Base-by-base conservation (phyloP, 1,140 invertebrate species). In the Camponotus vicinus region DNA sequence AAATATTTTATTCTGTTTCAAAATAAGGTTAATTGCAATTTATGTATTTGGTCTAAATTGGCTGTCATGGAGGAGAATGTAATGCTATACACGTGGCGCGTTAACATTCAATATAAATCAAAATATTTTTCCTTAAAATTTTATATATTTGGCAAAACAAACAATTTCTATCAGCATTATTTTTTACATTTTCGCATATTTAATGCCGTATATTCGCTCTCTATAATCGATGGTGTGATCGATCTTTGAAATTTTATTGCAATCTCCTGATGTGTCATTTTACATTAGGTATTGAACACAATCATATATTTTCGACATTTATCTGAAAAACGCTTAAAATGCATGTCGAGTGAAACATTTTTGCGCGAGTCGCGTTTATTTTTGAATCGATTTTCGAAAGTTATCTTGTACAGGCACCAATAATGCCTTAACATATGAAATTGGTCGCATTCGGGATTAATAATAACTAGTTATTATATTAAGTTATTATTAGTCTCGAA, bases 11-110 rank as follows among this genome's bases (percentile, higher is more conserved):
- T 71, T 7, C 9, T 37, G 40, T 40, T 40, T 18, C 67, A 49
- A 37, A 49, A 61, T 27, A 13, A 32, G 7, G 69, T 18, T 63
- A 73, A 83, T 40, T 73, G 57, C 79, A 63, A 83, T 83, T 83
- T 83, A 73, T 73, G 49, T 9, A n/a, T 83, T 75, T 73, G 57
- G 55, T 8, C 34, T n/a, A 9, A 15, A 55, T 45, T 21, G 49
- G 27, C 57, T 64, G 57, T 73, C 40, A 21, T 80, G 57, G 45
- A 80, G 3, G 15, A 13, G 9, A 57, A 42, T 32, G 42, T n/a
- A n/a, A 27, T 55, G 52, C 59, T 45, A n/a, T 82, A n/a, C 34
- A 59, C 45, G 55, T 15, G 40, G 27, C 49, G n/a, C 4, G 37
- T 63, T 52, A 69, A 61, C 27, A 40, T 73, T 42, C 27, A 34